Percentiles rank a stretch among this genome's conserved stretches.
These are phyloP conservation scores for Muscicapa striata DNA, from an alignment of 2,797 vertebrate genomes.

Conservation along the genomic window DNA sequence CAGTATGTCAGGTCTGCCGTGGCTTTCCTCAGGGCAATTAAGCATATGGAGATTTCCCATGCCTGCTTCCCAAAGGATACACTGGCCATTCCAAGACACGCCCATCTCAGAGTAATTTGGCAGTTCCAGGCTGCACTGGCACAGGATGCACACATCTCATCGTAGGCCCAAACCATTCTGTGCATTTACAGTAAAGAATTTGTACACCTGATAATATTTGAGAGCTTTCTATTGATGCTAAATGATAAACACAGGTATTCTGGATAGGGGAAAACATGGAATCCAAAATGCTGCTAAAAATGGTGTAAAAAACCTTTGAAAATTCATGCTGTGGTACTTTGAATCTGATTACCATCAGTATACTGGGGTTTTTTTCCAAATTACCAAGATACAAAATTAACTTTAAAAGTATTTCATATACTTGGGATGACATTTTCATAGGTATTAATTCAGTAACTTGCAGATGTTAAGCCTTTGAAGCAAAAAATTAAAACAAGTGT, in stretches of 20 bases:
- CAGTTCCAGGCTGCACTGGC: neutral
- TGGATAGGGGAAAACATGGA: neutral
- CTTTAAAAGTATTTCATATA: neutral
- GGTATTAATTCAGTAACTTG: conserved; percentile 32
- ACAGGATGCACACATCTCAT: neutral
- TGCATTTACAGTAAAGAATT: neutral
- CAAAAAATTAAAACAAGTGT: conserved; percentile 70
- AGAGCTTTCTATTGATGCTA: neutral
- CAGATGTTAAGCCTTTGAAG: conserved; percentile 66
- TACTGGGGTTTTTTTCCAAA: neutral
- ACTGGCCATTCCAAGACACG: fast-evolving
- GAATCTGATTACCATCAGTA: neutral
- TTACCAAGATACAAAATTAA: neutral
- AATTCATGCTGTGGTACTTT: neutral
- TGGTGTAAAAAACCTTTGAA: neutral
- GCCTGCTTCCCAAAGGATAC: neutral
- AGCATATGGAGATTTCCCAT: neutral
- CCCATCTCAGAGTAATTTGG: neutral
- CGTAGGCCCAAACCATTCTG: neutral
- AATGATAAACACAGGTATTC: neutral
- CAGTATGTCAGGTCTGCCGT: neutral
- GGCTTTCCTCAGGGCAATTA: neutral
- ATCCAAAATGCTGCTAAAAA: neutral
- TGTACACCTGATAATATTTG: neutral
- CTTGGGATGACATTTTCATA: conserved; percentile 21